Evolutionary conservation across 2,113 vertebrate genomes (phyloP).

Genomic region (Tachysurus fulvidraco): DNA sequence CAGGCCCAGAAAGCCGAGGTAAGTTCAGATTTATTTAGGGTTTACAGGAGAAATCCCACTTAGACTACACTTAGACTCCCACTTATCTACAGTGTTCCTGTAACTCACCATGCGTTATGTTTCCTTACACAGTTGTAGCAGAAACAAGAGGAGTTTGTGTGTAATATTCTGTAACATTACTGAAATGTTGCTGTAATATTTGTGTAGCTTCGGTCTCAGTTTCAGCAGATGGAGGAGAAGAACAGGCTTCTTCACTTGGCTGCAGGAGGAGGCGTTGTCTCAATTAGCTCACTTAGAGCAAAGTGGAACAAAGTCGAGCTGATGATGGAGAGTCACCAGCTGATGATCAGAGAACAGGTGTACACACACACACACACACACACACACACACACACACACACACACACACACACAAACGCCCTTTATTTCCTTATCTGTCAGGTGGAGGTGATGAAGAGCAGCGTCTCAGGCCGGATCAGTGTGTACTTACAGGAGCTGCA

Average conservation of each 20-base stretch:
- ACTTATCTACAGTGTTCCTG: too few relatives aligned
- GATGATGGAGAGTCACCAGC: conserved; percentile 97
- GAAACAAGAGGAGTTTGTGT: conserved; percentile 66
- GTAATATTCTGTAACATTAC: conserved; percentile 44
- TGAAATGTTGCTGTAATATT: conserved; percentile 26
- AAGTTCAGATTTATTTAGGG: conserved; percentile 9
- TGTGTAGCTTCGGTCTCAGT: conserved; percentile 85
- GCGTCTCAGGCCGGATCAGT: conserved; percentile 78
- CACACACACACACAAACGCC: too few relatives aligned
- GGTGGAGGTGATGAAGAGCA: conserved; percentile 92
- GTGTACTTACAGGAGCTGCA: conserved; percentile 84
- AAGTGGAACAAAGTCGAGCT: conserved; percentile 98
- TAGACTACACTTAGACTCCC: background rate
- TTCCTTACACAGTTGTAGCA: conserved; percentile 49
- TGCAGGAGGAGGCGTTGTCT: conserved; percentile 86
- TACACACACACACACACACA: background rate
- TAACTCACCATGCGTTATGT: background rate
- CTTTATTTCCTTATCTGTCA: conserved; percentile 49
- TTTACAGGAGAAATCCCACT: background rate
- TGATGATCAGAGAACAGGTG: conserved; percentile 84
- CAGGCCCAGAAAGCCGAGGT: conserved; percentile 82
- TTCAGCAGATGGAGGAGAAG: conserved; percentile 93
- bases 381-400: too few relatives aligned
- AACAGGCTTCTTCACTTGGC: conserved; percentile 90
- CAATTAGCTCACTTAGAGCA: conserved; percentile 83